Percentiles rank a stretch among this genome's conserved stretches.
These are phyloP conservation scores for Agrilus cyanescens DNA, from an alignment of 2,888 invertebrate genomes.

Conservation along the genomic window DNA sequence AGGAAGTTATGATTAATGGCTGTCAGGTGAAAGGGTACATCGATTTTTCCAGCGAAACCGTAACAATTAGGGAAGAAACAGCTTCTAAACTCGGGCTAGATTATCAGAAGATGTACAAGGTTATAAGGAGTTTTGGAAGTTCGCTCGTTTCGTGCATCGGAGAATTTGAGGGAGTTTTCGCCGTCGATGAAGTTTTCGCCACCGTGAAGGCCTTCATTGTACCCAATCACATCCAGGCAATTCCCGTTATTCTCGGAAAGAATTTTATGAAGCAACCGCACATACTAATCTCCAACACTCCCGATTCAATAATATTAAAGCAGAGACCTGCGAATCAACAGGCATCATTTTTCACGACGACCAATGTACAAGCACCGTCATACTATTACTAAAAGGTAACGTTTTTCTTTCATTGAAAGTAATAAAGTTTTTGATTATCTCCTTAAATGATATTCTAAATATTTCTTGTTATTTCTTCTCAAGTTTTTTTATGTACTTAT, in stretches of 20 bases:
- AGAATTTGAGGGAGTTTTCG: constrained; percentile 11
- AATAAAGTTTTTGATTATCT: too few relatives aligned
- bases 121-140: constrained; percentile 14
- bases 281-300: not conserved
- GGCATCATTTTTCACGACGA: too few relatives aligned
- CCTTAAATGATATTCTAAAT: too few relatives aligned
- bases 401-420: too few relatives aligned
- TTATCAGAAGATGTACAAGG: constrained; percentile 11
- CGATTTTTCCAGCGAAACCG: constrained; percentile 10
- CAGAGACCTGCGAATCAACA: too few relatives aligned
- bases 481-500: too few relatives aligned
- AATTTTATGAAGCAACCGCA: constrained; percentile 7
- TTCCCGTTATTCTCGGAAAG: constrained; percentile 17
- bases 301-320: too few relatives aligned
- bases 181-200: constrained; percentile 14
- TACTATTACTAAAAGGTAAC: too few relatives aligned
- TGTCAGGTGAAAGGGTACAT: constrained; percentile 13
- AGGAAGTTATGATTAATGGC: constrained; percentile 13
- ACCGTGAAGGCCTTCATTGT: constrained; percentile 15
- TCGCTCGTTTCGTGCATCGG: constrained; percentile 13
- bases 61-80: constrained; percentile 17
- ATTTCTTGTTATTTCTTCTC: too few relatives aligned
- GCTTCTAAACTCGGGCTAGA: constrained; percentile 12
- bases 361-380: too few relatives aligned
- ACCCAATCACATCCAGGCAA: constrained; percentile 15